Evolutionary conservation across 1,140 invertebrate species (phyloP), one percentile per base, ranked within the genome.

Genomic region (Drosophila fuyamai): DNA sequence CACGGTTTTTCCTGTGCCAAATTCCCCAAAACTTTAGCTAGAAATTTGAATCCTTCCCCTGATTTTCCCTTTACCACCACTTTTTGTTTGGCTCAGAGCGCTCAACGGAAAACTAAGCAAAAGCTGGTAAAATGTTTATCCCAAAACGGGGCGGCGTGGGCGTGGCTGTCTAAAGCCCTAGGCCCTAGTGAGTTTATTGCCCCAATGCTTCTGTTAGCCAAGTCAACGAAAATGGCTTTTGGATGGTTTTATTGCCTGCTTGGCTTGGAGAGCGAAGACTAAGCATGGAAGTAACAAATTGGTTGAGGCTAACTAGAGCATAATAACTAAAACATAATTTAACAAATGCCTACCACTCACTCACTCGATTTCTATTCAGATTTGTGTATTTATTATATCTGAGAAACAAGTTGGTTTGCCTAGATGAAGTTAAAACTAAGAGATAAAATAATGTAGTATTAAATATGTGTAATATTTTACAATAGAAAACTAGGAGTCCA

Each of bases 81-180:
- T 4, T 27, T 27, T n/a, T 55, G 41, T 53, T 57, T 35, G 46
- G 27, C 29, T 48, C 43, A 44, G 46, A 53, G 36, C 36, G 18
- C 59, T 23, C 60, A 38, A 58, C 67, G 51, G 51, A 57, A 71
- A 71, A 71, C 67, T 71, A 71, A 71, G 70, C 51, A 38, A 54
- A 71, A 71, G 67, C 43, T 54, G 36, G 65, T 71, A 71, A 72
- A 72, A 58, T 70, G 67, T 71, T 71, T 71, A 70, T 71, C 53
- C 51, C 43, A 32, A 8, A 10, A 12, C 10, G 35, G 29, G 41
- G 47, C 50, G n/a, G 29, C 14, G 38, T 27, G 51, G 67, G 66
- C 35, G 65, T 47, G 54, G 44, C 44, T 48, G 14, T 44, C 12
- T n/a, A 43, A 47, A 13, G 66, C 68, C 44, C 27, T 36, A 36